Base-by-base conservation (phyloP, 1,140 invertebrate species). In the Laupala kohalensis region DNA sequence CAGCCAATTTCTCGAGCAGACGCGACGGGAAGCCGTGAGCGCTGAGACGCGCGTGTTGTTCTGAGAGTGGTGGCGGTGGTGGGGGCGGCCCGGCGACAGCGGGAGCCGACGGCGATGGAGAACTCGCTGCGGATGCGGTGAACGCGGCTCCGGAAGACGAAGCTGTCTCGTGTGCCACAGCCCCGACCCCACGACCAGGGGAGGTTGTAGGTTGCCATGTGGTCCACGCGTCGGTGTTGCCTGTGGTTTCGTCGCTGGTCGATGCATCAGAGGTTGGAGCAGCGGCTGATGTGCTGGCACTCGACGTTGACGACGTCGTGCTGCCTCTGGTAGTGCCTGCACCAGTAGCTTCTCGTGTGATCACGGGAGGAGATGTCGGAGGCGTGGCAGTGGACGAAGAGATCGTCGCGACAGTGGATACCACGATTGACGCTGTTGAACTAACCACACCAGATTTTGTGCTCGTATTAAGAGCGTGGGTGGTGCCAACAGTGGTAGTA, bases 1-100 rank as follows among this genome's bases (percentile, higher is more conserved):
- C 82, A 76, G 82, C 83, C 70, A 87, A 80, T 77, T 84, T 85
- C 79, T 86, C 85, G 78, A 86, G 84, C 65, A 86, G 76, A 65
- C 81, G 78, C 68, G 78, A 76, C 15, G 76, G 79, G 23, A 66
- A 29, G 70, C 28, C 25, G 64, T 71, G 64, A 2, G 23, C 26
- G 26, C 68, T 13, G 19, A 23, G 2, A 15, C 25, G 68, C 25
- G 26, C 30, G 68, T 1, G 68, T 15, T 13, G 26, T 26, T 23
- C 23, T 13, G n/a, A 12, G 25, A 27, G 12, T 23, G 63, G 63
- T 26, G 19, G 26, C 26, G 25, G 63, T 67, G 29, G 70, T 9
- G n/a, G 25, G 15, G 24, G n/a, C 4, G 29, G 13, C 26, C 30
- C 23, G 19, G 24, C n/a, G 12, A 23, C 24, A 0, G 29, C 27